phyloP scores from a whole-genome alignment of 2,113 vertebrate genomes.

The Melanocharis versteri region DNA sequence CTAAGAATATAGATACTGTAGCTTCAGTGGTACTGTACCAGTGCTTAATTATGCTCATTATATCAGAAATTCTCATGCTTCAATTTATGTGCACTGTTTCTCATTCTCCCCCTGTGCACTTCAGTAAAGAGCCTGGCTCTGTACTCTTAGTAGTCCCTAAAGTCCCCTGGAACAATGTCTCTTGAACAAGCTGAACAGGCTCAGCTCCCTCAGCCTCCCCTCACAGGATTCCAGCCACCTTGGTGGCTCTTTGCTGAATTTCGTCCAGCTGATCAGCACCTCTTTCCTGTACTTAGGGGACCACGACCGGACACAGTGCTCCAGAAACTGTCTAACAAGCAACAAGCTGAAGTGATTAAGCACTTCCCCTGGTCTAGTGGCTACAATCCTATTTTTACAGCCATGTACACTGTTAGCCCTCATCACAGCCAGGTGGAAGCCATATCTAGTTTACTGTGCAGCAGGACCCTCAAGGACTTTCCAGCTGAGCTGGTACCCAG shows the following conservation, averaged over 20 bases:
- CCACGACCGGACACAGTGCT: background rate
- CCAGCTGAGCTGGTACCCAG: background rate
- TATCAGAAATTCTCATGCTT: background rate
- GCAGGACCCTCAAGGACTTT: background rate
- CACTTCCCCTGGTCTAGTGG: background rate
- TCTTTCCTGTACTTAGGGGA: background rate
- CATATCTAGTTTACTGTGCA: background rate
- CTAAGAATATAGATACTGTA: background rate
- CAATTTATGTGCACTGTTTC: background rate
- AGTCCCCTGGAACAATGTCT: background rate
- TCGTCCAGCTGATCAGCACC: background rate
- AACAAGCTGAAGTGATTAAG: background rate
- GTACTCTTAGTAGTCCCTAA: background rate
- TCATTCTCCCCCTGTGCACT: background rate
- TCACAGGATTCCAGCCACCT: background rate
- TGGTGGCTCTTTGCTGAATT: background rate
- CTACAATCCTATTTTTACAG: background rate
- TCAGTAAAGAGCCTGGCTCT: background rate
- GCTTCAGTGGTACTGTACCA: background rate
- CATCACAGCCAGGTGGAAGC: background rate
- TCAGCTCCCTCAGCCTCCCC: background rate
- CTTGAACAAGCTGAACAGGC: background rate
- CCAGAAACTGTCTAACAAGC: background rate
- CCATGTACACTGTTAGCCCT: background rate
- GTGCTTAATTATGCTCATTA: background rate